phyloP scores from a whole-genome alignment of 92 coral and sea anemone species.

The Palythoa grandiflora region DNA sequence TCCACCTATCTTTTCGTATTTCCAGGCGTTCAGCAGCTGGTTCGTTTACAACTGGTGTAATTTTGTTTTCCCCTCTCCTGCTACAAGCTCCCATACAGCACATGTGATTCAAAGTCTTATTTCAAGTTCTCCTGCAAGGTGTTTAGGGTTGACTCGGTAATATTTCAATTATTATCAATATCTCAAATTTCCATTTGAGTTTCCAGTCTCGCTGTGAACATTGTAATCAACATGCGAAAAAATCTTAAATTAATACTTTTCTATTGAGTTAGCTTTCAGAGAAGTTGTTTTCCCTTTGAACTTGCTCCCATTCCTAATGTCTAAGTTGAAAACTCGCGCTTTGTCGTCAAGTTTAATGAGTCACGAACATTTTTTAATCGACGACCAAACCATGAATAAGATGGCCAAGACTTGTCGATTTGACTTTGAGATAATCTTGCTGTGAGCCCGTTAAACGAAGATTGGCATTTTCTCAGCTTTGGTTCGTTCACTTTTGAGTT shows the following conservation, averaged over 20 bases:
- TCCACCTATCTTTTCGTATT: constrained; percentile 78
- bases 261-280: not conserved
- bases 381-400: not conserved
- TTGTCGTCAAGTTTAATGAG: not conserved
- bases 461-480: too few species aligned
- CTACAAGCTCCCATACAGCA: constrained; percentile 44
- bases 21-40: constrained; percentile 74
- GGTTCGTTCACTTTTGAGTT: too few species aligned
- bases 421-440: not conserved
- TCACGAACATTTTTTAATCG: not conserved
- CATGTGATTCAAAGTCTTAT: not conserved
- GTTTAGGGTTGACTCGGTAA: not conserved
- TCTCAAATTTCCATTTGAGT: not conserved
- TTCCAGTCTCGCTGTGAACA: not conserved
- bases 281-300: not conserved
- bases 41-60: constrained; percentile 72
- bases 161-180: not conserved
- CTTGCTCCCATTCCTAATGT: not conserved
- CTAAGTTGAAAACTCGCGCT: not conserved
- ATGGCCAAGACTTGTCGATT: not conserved
- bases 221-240: not conserved
- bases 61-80: constrained; percentile 59
- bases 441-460: too few species aligned
- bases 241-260: not conserved
- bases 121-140: not conserved